These are phyloP conservation scores for Macquaria ambigua DNA, from an alignment of 2,113 vertebrate genomes.

Conservation along the genomic window DNA sequence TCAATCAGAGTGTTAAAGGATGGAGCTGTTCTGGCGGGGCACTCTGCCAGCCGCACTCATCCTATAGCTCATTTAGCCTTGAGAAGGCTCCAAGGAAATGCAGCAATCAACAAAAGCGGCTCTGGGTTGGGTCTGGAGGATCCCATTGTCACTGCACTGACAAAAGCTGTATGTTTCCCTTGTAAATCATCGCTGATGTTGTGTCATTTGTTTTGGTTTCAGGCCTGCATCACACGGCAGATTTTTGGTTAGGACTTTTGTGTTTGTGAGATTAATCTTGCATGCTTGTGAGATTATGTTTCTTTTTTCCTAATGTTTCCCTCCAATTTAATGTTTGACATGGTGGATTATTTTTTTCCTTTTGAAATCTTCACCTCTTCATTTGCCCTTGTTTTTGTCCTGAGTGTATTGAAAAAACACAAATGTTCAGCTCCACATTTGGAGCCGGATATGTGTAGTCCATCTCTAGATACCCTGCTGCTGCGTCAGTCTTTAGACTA, in stretches of 20 bases:
- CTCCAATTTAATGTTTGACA: neutral
- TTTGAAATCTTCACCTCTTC: neutral
- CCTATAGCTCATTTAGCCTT: slow-evolving; percentile 71
- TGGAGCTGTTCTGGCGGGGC: slow-evolving; percentile 64
- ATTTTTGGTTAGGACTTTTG: neutral
- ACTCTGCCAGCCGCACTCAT: slow-evolving; percentile 50
- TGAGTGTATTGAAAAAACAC: neutral
- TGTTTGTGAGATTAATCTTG: slow-evolving; percentile 20
- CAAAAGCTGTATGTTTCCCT: slow-evolving; percentile 24
- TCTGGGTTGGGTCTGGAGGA: slow-evolving; percentile 29
- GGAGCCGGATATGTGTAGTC: neutral
- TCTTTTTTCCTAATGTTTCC: neutral
- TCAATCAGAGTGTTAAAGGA: slow-evolving; percentile 76
- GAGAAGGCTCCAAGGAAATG: slow-evolving; percentile 55
- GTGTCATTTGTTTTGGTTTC: neutral
- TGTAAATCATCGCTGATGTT: slow-evolving; percentile 30
- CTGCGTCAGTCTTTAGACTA: neutral
- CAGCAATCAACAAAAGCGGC: slow-evolving; percentile 63
- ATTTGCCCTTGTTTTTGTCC: neutral
- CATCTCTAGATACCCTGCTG: neutral
- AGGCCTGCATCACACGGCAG: neutral
- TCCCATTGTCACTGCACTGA: slow-evolving; percentile 29
- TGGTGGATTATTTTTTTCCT: neutral
- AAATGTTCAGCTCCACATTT: neutral
- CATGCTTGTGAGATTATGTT: neutral